These are phyloP conservation scores for Erebia palarica DNA, from an alignment of 2,888 invertebrate genomes.

Conservation along the genomic window DNA sequence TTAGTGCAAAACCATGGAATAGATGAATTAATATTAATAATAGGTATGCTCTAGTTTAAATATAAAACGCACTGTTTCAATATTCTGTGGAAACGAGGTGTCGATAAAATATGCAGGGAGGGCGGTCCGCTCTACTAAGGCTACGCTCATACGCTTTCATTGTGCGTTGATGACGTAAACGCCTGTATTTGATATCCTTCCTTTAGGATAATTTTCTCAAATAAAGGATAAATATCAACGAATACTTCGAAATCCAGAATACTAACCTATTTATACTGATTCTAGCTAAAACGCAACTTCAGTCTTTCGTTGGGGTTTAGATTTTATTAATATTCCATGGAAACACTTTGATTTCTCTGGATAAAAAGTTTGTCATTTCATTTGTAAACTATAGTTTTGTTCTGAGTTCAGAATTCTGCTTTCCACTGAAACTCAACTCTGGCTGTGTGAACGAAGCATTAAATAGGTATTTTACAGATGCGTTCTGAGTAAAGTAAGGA, in stretches of 20 bases:
- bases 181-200: not conserved
- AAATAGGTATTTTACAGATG: not conserved
- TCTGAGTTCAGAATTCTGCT: not conserved
- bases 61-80: constrained; percentile 57
- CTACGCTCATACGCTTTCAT: constrained; percentile 7
- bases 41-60: constrained; percentile 42
- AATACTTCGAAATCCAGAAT: too few relatives aligned
- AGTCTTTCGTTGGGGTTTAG: too few relatives aligned
- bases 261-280: too few relatives aligned
- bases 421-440: not conserved
- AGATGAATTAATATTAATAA: constrained; percentile 25
- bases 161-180: constrained; percentile 3
- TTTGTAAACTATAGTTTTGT: not conserved
- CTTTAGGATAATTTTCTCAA: not conserved
- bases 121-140: constrained; percentile 31
- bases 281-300: too few relatives aligned
- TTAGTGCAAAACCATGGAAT: not conserved
- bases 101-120: constrained; percentile 64
- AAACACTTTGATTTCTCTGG: too few relatives aligned
- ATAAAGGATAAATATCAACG: too few relatives aligned
- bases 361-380: too few relatives aligned
- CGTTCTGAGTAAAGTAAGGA: not conserved
- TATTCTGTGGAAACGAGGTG: constrained; percentile 65
- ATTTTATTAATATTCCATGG: too few relatives aligned
- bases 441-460: not conserved